These are phyloP conservation scores for Hestina assimilis DNA, from an alignment of 1,140 invertebrate species.

Conservation along the genomic window DNA sequence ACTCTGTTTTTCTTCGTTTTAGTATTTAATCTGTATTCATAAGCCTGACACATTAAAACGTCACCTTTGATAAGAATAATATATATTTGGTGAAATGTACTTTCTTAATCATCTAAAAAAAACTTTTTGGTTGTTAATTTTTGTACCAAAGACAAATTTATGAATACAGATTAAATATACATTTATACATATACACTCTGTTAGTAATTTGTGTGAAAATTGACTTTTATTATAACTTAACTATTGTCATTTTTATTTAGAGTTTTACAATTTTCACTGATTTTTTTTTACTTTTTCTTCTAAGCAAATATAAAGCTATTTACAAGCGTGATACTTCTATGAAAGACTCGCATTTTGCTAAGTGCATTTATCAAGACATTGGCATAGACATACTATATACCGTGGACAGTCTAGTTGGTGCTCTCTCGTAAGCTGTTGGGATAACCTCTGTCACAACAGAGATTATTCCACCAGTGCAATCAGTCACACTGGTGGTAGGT, in stretches of 20 bases:
- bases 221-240: slow-evolving; percentile 32
- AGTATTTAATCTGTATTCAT: slow-evolving; percentile 31
- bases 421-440: too few relatives aligned
- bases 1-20: slow-evolving; percentile 26
- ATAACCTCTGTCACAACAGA: too few relatives aligned
- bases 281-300: not conserved
- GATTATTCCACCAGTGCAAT: too few relatives aligned
- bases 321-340: slow-evolving; percentile 38
- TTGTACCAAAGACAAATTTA: slow-evolving; percentile 23
- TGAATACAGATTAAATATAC: slow-evolving; percentile 33
- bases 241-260: slow-evolving; percentile 23
- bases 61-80: slow-evolving; percentile 11
- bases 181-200: slow-evolving; percentile 23
- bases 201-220: slow-evolving; percentile 33
- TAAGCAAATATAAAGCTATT: slow-evolving; percentile 35
- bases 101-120: not conserved
- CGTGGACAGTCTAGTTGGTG: too few relatives aligned
- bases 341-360: slow-evolving; percentile 23
- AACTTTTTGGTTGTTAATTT: not conserved
- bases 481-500: too few relatives aligned
- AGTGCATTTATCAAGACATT: slow-evolving; percentile 18
- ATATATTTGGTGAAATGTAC: not conserved
- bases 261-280: slow-evolving; percentile 16
- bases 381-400: too few relatives aligned
- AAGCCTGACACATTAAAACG: slow-evolving; percentile 9